Evolutionary conservation across 2,797 vertebrate genomes (phyloP).

Genomic region (Darevskia nairensis): DNA sequence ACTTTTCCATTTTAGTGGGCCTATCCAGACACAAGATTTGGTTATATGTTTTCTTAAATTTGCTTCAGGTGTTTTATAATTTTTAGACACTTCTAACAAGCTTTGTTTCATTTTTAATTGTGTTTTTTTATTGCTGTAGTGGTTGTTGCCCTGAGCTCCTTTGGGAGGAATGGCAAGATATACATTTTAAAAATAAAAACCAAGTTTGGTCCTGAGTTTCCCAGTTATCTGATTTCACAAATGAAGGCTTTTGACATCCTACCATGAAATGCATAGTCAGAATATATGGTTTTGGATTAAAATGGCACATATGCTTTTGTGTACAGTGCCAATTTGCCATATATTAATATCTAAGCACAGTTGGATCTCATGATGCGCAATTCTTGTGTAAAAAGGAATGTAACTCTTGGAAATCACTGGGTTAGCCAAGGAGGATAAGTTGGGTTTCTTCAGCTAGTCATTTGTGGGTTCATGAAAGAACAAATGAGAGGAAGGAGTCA

Average conservation of each 20-base stretch:
- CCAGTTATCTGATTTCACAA: neutral
- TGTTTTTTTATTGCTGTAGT: no score
- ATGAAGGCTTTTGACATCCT: neutral
- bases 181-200: no score
- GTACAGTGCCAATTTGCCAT: constrained; percentile 7
- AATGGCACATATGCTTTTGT: neutral
- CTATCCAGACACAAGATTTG: no score
- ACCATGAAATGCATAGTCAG: neutral
- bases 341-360: constrained; percentile 63
- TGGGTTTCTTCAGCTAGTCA: constrained; percentile 73
- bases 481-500: constrained; percentile 57
- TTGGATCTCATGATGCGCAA: constrained; percentile 45
- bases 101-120: no score
- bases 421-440: constrained; percentile 65
- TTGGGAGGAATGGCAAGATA: no score
- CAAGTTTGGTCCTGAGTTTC: neutral
- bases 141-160: no score
- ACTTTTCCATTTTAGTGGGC: no score
- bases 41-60: no score
- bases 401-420: constrained; percentile 50
- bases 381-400: constrained; percentile 69
- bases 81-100: no score
- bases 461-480: constrained; percentile 77
- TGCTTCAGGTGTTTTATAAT: no score
- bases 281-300: neutral